A percentile compares a stretch with the other conserved stretches of the same genome.
phyloP scores from a whole-genome alignment of 1,140 invertebrate species.

The Drosophila rhopaloa region DNA sequence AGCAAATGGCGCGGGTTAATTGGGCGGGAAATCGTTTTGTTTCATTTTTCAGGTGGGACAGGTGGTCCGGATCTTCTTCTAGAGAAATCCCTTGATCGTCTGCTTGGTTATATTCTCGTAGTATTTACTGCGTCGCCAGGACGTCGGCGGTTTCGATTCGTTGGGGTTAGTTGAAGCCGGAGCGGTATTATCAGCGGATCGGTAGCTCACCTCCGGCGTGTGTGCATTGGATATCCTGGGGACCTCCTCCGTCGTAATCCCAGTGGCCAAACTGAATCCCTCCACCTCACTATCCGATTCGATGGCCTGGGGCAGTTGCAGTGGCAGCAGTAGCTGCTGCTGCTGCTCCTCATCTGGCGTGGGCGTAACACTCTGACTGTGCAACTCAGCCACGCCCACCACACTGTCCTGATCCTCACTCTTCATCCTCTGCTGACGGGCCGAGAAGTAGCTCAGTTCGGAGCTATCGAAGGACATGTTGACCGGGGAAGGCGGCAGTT shows the following conservation, averaged over 20 bases:
- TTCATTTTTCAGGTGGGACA: constrained; percentile 12
- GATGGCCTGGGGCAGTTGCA: constrained; percentile 53
- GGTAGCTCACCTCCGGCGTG: constrained; percentile 79
- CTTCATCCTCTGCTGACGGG: constrained; percentile 47
- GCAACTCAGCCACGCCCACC: constrained; percentile 66
- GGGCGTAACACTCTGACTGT: constrained; percentile 79
- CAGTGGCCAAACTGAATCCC: constrained; percentile 50
- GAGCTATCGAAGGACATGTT: constrained; percentile 84
- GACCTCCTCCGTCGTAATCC: constrained; percentile 55
- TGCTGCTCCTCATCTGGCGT: constrained; percentile 66
- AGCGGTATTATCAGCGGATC: constrained; percentile 25
- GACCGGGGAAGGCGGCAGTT: constrained; percentile 64
- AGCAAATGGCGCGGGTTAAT: constrained; percentile 73
- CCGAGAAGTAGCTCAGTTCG: constrained; percentile 74
- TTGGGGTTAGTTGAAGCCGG: constrained; percentile 53
- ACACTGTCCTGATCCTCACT: constrained; percentile 68
- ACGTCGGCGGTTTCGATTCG: constrained; percentile 58
- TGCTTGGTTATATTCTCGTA: constrained; percentile 85
- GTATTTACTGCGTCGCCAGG: constrained; percentile 84
- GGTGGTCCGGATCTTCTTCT: constrained; percentile 11
- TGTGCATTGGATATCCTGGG: constrained; percentile 53
- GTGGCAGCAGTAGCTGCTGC: constrained; percentile 39
- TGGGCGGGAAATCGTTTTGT: constrained; percentile 43
- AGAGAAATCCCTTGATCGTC: constrained; percentile 85
- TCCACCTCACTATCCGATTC: constrained; percentile 81